These are phyloP conservation scores for Myrmophylax atrothorax DNA, from an alignment of 2,113 vertebrate genomes.

Conservation along the genomic window DNA sequence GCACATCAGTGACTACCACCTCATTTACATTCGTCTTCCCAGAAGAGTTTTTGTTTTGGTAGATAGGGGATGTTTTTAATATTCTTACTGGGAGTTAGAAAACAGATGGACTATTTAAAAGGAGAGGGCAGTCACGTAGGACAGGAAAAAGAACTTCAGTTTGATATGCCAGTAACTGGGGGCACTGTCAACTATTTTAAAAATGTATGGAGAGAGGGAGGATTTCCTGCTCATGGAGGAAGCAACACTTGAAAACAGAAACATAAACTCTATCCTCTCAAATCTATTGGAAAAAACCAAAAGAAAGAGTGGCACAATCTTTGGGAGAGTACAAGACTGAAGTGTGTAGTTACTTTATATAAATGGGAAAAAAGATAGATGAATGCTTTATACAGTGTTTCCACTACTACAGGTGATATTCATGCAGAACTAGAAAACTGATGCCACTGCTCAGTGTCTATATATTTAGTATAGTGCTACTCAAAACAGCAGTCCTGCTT, in stretches of 20 bases:
- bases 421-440: not conserved
- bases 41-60: slow-evolving; percentile 1
- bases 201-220: not conserved
- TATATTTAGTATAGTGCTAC: not conserved
- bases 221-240: slow-evolving; percentile 49
- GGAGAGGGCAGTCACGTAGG: slow-evolving; percentile 3
- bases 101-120: not conserved
- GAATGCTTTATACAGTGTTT: not conserved
- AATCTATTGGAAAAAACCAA: not conserved
- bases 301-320: not conserved
- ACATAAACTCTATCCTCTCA: slow-evolving; percentile 27
- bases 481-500: not conserved
- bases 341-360: not conserved
- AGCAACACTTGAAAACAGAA: slow-evolving; percentile 49
- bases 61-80: slow-evolving; percentile 16
- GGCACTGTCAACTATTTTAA: slow-evolving; percentile 36
- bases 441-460: not conserved
- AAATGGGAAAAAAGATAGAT: not conserved
- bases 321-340: not conserved
- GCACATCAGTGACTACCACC: not conserved
- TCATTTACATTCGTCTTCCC: not conserved
- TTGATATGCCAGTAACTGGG: slow-evolving; percentile 12
- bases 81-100: not conserved
- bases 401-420: not conserved
- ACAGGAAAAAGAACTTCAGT: slow-evolving; percentile 50